Evolutionary conservation across 2,797 vertebrate species (phyloP).

Genomic region (Channallabes apus): DNA sequence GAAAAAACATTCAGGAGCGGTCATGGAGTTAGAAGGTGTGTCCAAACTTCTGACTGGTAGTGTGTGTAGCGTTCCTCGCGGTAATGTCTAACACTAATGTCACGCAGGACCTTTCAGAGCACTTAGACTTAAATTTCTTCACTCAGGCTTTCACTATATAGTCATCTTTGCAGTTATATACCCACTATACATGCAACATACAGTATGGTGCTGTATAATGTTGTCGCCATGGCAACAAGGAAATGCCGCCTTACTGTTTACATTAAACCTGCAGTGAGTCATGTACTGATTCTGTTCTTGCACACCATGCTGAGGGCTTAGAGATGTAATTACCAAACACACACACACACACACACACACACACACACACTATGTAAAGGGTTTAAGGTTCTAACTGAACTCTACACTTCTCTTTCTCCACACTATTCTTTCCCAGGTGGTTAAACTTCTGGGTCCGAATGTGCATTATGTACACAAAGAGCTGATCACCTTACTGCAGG

Average conservation of each 20-base stretch:
- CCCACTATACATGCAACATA: not conserved
- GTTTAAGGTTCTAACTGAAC: not conserved
- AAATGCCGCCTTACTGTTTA: not conserved
- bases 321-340: not conserved
- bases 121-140: not conserved
- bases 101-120: not conserved
- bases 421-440: slow-evolving; percentile 74
- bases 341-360: slow-evolving; percentile 23
- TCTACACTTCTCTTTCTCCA: not conserved
- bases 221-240: slow-evolving; percentile 3
- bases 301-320: not conserved
- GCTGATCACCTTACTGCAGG: slow-evolving; percentile 86
- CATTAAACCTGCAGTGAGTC: slow-evolving; percentile 10
- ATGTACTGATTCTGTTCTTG: not conserved
- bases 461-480: slow-evolving; percentile 90
- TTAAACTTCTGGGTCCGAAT: slow-evolving; percentile 87
- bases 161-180: too few relatives aligned
- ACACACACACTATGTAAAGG: too few relatives aligned
- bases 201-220: not conserved
- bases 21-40: too few relatives aligned
- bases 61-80: too few relatives aligned
- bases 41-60: too few relatives aligned
- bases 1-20: too few relatives aligned
- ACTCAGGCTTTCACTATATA: not conserved
- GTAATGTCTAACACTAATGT: not conserved